Evolutionary conservation across 30 jellyfish, hydroid and myxozoan genomes (phyloP).

Genomic region (Mastigias papua): DNA sequence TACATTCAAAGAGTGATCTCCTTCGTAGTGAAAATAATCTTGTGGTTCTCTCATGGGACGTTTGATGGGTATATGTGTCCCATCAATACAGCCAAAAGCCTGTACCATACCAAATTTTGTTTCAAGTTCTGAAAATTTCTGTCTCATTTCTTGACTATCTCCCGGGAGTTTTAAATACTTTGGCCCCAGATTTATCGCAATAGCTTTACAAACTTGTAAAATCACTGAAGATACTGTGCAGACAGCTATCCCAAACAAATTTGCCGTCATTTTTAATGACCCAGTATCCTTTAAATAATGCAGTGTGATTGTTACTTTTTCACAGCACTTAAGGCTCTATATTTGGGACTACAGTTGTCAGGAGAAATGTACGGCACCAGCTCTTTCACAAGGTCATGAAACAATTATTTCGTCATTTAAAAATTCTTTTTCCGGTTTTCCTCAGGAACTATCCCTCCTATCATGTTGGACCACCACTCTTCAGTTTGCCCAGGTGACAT

Average conservation of each 20-base stretch:
- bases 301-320: slow-evolving; percentile 61
- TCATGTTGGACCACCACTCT: slow-evolving; percentile 69
- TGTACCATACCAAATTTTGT: slow-evolving; percentile 76
- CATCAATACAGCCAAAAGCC: slow-evolving; percentile 85
- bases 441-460: slow-evolving; percentile 34
- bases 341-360: slow-evolving; percentile 44
- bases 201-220: slow-evolving; percentile 61
- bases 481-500: slow-evolving; percentile 42
- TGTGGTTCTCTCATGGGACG: slow-evolving; percentile 47
- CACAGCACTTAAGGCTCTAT: slow-evolving; percentile 65
- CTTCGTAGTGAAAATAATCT: slow-evolving; percentile 72
- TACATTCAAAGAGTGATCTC: slow-evolving; percentile 60
- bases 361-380: slow-evolving; percentile 66
- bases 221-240: slow-evolving; percentile 58
- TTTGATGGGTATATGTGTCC: slow-evolving; percentile 75
- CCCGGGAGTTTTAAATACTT: slow-evolving; percentile 71
- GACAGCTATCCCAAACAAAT: slow-evolving; percentile 67
- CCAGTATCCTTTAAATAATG: slow-evolving; percentile 65
- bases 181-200: slow-evolving; percentile 63
- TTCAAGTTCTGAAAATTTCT: slow-evolving; percentile 75
- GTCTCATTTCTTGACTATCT: slow-evolving; percentile 60
- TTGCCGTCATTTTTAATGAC: slow-evolving; percentile 78
- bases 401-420: slow-evolving; percentile 32
- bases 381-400: slow-evolving; percentile 53
- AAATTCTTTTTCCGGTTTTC: slow-evolving; percentile 49